Evolutionary conservation across 37 sponge, comb jelly and placozoan genomes (phyloP), one percentile per base, ranked within the genome.

Genomic region (Bolinopsis microptera): DNA sequence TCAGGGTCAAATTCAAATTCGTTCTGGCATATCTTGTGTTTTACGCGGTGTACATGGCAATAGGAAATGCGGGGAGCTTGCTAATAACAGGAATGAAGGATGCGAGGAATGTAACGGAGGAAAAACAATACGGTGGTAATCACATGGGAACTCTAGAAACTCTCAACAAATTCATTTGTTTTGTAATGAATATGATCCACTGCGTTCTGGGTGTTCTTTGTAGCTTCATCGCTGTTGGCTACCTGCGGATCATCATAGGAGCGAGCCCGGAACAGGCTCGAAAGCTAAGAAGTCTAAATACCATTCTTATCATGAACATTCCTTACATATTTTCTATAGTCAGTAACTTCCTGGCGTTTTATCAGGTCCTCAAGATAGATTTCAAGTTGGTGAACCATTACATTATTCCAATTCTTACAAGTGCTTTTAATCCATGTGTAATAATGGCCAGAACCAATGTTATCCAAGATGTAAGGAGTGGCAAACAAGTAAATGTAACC

Each of bases 31-130:
- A 72, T n/a, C 75, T 72, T 8, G 18, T 72, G 3, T 72, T n/a
- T n/a, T 72, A 72, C 31, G 75, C 75, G 31, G 75, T 72, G n/a
- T 72, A 72, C 26, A 72, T 72, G 75, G 75, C 75, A n/a, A 2
- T 72, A 72, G 75, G 75, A 2, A 72, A 72, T 28, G 75, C 31
- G 3, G 75, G 75, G 26, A 24, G n/a, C 3, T 21, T 72, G 31
- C 2, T 72, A 24, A 3, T 72, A 3, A 21, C 75, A 5, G 13
- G 26, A 5, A 72, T 72, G 31, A 30, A 30, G 75, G 75, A 72
- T 2, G 26, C 31, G 13, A 48, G 61, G 13, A 48, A 48, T 13
- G 61, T 5, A 48, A 48, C 61, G 5, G 13, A 48, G 22, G 18
- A 8, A 24, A 28, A n/a, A 28, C 22, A 72, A 8, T 8, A 3